A percentile compares a stretch with the other conserved stretches of the same genome.
These are phyloP conservation scores for human DNA, from an alignment of 2,113 vertebrate genomes.

Conservation along the genomic window DNA sequence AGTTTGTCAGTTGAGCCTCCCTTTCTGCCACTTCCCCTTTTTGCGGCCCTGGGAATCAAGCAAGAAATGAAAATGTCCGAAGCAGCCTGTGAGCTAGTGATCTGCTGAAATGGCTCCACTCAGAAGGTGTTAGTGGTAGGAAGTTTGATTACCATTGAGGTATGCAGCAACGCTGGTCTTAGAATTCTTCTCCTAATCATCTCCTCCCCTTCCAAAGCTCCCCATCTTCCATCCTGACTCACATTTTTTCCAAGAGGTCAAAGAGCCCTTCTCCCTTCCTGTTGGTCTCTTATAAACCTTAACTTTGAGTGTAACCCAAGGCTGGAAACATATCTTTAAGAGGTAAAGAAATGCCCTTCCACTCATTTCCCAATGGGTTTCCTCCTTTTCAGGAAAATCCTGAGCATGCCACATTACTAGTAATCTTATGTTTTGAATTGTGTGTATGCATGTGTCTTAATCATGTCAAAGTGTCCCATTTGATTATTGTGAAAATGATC, in stretches of 20 bases:
- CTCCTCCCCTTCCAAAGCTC: not conserved
- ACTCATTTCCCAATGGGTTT: not conserved
- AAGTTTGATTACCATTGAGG: not conserved
- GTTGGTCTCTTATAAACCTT: not conserved
- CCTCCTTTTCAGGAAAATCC: not conserved
- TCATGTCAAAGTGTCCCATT: not conserved
- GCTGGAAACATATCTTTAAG: not conserved
- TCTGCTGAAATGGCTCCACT: not conserved
- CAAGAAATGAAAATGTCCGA: not conserved
- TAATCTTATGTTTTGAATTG: not conserved
- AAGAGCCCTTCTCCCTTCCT: not conserved
- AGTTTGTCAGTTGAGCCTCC: not conserved
- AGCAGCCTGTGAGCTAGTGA: not conserved
- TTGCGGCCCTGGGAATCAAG: not conserved
- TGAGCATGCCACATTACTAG: not conserved
- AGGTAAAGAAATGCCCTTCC: not conserved
- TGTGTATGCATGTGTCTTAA: not conserved
- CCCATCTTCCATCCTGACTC: not conserved
- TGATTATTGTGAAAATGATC: not conserved
- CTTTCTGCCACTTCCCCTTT: not conserved
- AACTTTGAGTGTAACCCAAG: not conserved
- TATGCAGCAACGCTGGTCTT: not conserved
- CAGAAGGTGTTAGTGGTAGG: not conserved
- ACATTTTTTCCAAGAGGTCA: not conserved
- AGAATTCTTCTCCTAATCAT: not conserved